Conservation (phyloP, 1,140 invertebrate species). For the Maconellicoccus hirsutus region DNA sequence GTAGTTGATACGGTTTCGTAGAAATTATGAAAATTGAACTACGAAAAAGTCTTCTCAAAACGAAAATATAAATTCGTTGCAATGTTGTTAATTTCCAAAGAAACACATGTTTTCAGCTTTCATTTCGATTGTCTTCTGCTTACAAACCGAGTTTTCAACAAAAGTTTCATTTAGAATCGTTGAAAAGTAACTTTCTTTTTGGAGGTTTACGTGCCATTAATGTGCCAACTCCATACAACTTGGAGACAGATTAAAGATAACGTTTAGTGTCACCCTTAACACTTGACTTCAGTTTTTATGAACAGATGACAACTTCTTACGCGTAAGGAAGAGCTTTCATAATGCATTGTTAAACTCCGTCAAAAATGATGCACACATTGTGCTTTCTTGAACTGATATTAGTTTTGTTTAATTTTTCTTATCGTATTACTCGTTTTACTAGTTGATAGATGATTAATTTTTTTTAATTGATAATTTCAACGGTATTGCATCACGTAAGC, state of each 20-base stretch:
- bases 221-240: slow-evolving; percentile 7
- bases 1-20: too few species aligned
- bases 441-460: too few species aligned
- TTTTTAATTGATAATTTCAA: too few species aligned
- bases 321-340: background rate
- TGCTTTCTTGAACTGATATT: background rate
- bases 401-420: too few species aligned
- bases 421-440: too few species aligned
- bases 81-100: slow-evolving; percentile 16
- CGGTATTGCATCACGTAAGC: too few species aligned
- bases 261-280: slow-evolving; percentile 17
- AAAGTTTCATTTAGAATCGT: slow-evolving; percentile 15
- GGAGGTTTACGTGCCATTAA: slow-evolving; percentile 10
- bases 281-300: background rate
- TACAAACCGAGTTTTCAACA: background rate
- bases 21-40: too few species aligned
- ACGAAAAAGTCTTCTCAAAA: too few species aligned
- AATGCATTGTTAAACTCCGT: background rate
- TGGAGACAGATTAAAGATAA: slow-evolving; percentile 20
- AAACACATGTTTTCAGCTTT: slow-evolving; percentile 13
- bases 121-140: slow-evolving; percentile 12
- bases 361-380: slow-evolving; percentile 7
- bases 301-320: slow-evolving; percentile 13
- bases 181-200: background rate
- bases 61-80: background rate